These are phyloP conservation scores for Julus scanicus DNA, from an alignment of 2,888 invertebrate species.

Conservation along the genomic window DNA sequence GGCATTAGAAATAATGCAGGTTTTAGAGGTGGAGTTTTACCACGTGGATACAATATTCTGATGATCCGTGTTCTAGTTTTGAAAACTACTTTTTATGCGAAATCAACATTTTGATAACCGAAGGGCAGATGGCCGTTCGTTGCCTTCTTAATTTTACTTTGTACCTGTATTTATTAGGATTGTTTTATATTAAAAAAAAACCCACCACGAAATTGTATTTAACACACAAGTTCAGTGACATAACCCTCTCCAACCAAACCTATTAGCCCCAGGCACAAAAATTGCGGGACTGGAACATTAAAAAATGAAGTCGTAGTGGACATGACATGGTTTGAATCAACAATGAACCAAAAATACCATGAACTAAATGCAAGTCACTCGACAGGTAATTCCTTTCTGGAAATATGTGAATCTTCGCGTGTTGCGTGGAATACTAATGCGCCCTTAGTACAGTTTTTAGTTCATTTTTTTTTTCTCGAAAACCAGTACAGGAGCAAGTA, in stretches of 20 bases:
- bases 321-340: neutral
- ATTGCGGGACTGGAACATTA: neutral
- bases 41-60: neutral
- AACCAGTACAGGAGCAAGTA: too few relatives aligned
- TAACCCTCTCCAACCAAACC: neutral
- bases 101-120: neutral
- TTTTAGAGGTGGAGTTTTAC: neutral
- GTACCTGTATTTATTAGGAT: neutral
- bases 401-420: neutral
- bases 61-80: neutral
- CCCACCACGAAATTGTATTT: neutral
- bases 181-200: neutral
- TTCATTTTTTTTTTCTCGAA: too few relatives aligned
- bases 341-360: neutral
- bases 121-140: neutral
- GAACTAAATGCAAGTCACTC: slow-evolving; percentile 28
- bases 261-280: neutral
- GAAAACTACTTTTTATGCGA: neutral
- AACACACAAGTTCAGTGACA: slow-evolving; percentile 9
- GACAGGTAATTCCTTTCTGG: slow-evolving; percentile 19
- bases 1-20: neutral
- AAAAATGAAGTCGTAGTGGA: slow-evolving; percentile 1
- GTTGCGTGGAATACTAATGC: neutral
- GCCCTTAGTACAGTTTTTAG: neutral
- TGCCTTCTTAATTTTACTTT: neutral